Conservation (phyloP, 1,140 invertebrate species). For the Hypsibius dujardini region DNA sequence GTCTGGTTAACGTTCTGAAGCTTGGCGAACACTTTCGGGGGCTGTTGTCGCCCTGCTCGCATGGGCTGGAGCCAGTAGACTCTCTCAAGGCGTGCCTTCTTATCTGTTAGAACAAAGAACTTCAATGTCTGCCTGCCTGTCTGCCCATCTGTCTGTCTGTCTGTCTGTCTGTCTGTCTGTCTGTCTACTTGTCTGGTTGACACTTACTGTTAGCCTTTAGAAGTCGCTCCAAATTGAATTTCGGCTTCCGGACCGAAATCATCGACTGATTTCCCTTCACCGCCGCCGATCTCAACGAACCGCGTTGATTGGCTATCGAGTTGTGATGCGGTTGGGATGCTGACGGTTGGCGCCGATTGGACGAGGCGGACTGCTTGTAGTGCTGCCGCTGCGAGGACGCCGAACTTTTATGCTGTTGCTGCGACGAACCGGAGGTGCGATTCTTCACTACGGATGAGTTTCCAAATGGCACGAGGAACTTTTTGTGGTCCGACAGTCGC, state of each 20-base stretch:
- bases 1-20: not conserved
- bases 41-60: not conserved
- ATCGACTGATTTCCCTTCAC: not conserved
- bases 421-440: too few species aligned
- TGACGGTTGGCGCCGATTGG: too few species aligned
- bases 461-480: too few species aligned
- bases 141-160: not conserved
- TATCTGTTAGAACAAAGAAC: not conserved
- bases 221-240: not conserved
- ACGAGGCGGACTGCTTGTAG: too few species aligned
- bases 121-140: not conserved
- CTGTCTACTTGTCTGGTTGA: too few species aligned
- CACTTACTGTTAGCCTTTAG: not conserved
- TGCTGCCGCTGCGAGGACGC: too few species aligned
- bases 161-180: not conserved
- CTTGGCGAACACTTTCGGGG: not conserved
- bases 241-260: not conserved
- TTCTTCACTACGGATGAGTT: too few species aligned
- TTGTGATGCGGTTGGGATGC: too few species aligned
- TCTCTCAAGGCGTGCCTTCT: not conserved
- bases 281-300: too few species aligned
- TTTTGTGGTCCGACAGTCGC: too few species aligned
- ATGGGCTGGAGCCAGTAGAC: not conserved
- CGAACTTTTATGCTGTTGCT: too few species aligned
- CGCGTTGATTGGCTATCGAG: too few species aligned